A percentile compares a stretch with the other conserved stretches of the same genome.
Evolutionary conservation across 2,113 vertebrate species (phyloP).

Genomic region (Megaceryle maxima): DNA sequence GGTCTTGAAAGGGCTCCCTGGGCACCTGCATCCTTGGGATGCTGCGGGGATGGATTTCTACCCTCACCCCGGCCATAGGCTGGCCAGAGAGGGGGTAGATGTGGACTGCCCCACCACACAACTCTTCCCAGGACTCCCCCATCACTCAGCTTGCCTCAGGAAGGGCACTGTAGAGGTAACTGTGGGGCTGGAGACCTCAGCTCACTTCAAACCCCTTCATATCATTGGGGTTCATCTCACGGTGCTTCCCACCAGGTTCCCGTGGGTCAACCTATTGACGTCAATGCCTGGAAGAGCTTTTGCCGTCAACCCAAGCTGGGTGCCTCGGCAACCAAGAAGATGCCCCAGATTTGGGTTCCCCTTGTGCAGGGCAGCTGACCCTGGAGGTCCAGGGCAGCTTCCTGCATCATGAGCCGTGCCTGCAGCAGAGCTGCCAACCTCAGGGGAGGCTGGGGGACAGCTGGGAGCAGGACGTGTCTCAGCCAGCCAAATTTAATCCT

Average conservation of each 20-base stretch:
- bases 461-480: conserved; percentile 72
- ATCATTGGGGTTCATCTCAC: fast-evolving
- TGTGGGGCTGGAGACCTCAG: fast-evolving
- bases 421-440: conserved; percentile 56
- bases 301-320: fast-evolving
- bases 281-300: neutral
- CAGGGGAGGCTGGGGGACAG: conserved; percentile 68
- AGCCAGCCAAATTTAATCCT: conserved; percentile 73
- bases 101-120: neutral
- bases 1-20: neutral
- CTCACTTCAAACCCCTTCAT: neutral
- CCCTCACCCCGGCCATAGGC: fast-evolving
- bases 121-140: too few species aligned
- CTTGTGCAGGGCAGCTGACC: neutral
- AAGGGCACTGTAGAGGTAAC: too few species aligned
- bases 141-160: neutral
- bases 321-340: neutral
- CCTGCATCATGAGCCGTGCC: neutral
- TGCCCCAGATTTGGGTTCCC: neutral
- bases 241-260: neutral
- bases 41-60: neutral
- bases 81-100: neutral
- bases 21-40: neutral
- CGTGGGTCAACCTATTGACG: fast-evolving
- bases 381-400: neutral